These are phyloP conservation scores for Murina feae DNA, from an alignment of 2,113 vertebrate genomes.

Conservation along the genomic window DNA sequence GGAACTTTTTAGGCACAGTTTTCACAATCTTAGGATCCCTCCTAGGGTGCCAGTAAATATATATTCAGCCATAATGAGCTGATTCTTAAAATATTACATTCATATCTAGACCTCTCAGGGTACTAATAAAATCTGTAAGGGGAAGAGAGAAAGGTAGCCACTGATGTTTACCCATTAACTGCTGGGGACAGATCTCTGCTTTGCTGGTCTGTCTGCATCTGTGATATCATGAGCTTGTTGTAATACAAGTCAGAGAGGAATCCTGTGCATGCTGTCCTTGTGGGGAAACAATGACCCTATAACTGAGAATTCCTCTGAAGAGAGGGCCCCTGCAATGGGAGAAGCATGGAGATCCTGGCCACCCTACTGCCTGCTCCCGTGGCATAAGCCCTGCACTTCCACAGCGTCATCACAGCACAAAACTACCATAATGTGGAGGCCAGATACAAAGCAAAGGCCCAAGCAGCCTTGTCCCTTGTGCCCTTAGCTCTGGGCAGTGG, in stretches of 20 bases:
- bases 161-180: neutral
- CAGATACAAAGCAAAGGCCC: neutral
- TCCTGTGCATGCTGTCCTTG: neutral
- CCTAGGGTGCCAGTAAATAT: neutral
- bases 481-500: neutral
- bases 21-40: neutral
- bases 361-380: neutral
- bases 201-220: neutral
- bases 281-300: neutral
- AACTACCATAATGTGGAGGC: neutral
- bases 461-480: neutral
- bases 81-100: neutral
- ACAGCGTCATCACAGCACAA: neutral
- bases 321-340: neutral
- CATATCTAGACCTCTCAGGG: neutral
- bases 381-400: neutral
- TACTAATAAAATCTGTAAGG: neutral
- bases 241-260: neutral
- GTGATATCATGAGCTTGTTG: neutral
- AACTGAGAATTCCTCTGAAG: neutral
- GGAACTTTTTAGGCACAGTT: neutral
- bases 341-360: neutral
- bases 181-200: neutral
- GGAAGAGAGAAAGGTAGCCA: neutral
- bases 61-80: neutral